phyloP scores from a whole-genome alignment of 2,113 vertebrate species.

The Strigops habroptila region DNA sequence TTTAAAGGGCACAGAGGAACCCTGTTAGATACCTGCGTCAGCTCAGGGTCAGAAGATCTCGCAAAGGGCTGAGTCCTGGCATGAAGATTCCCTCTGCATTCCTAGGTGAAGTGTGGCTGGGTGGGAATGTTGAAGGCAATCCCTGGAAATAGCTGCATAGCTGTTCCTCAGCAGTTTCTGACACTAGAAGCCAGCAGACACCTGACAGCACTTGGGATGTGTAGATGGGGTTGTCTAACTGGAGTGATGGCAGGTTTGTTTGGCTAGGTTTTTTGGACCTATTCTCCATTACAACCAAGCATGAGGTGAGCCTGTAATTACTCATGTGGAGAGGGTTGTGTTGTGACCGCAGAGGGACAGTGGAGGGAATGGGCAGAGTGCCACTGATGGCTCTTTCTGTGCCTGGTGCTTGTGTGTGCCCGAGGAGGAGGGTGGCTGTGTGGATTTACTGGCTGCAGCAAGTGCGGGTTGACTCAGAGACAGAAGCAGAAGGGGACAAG shows the following conservation, averaged over 20 bases:
- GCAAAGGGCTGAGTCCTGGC: neutral
- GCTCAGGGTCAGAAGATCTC: neutral
- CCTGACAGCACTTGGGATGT: neutral
- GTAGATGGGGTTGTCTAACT: neutral
- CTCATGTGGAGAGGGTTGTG: too few relatives aligned
- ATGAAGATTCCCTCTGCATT: neutral
- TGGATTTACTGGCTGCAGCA: neutral
- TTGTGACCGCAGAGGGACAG: neutral
- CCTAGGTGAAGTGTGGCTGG: neutral
- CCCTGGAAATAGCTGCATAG: neutral
- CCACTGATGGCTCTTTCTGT: accelerated
- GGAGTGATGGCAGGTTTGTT: neutral
- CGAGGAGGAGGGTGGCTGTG: neutral
- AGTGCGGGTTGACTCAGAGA: accelerated
- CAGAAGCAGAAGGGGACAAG: neutral
- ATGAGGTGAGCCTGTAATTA: neutral
- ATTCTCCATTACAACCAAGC: neutral
- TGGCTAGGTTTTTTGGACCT: neutral
- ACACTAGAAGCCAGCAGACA: neutral
- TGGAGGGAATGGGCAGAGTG: neutral
- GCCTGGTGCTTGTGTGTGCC: neutral
- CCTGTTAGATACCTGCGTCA: neutral
- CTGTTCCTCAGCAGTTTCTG: neutral
- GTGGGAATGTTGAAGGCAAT: neutral
- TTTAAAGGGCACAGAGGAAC: neutral